Conservation (phyloP, 2,888 invertebrate genomes). For the Theodoxus fluviatilis region DNA sequence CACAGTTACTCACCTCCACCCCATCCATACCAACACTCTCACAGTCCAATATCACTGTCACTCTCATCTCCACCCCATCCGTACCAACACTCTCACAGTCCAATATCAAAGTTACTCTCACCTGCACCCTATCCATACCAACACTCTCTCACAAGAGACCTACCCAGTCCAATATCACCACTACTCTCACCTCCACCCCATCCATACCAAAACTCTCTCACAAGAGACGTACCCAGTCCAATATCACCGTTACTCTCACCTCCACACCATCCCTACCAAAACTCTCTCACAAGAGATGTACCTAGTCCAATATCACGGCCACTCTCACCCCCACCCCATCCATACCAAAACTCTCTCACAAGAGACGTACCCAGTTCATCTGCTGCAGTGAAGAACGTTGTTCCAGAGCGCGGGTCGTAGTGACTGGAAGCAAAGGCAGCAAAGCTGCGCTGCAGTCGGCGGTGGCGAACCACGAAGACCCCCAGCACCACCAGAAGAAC, state of each 20-base stretch:
- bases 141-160: too few relatives aligned
- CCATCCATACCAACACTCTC: not conserved
- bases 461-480: conserved; percentile 75
- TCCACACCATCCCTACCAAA: not conserved
- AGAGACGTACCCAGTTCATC: conserved; percentile 69
- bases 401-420: conserved; percentile 85
- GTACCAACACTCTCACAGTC: conserved; percentile 53
- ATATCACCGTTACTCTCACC: not conserved
- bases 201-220: not conserved
- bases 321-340: not conserved
- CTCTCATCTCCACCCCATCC: too few relatives aligned
- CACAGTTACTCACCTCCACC: too few relatives aligned
- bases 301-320: conserved; percentile 66
- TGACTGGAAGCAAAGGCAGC: conserved; percentile 82
- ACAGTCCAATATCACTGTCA: too few relatives aligned
- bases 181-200: too few relatives aligned
- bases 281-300: too few relatives aligned
- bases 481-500: conserved; percentile 73
- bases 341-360: not conserved
- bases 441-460: conserved; percentile 79
- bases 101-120: too few relatives aligned
- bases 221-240: conserved; percentile 68
- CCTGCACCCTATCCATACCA: too few relatives aligned
- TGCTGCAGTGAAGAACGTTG: conserved; percentile 81
- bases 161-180: too few relatives aligned